phyloP scores from a whole-genome alignment of 1,140 invertebrate species.

The Drosophila elegans region DNA sequence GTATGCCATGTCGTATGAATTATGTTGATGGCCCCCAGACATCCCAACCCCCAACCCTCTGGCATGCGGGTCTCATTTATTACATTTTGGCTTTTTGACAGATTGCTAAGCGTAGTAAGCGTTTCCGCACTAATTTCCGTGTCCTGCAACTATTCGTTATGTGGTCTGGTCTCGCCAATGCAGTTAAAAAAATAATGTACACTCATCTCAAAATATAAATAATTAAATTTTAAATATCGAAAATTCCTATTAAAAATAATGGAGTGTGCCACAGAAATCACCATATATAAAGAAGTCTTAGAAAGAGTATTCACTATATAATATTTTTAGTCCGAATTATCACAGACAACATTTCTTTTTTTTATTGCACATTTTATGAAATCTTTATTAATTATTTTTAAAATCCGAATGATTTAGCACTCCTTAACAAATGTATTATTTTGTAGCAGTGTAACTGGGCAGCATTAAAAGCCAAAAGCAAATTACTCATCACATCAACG shows the following conservation, averaged over 20 bases:
- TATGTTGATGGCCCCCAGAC: slow-evolving; percentile 60
- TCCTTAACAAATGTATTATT: background rate
- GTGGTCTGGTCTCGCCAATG: background rate
- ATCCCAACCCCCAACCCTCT: background rate
- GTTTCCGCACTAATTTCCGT: slow-evolving; percentile 82
- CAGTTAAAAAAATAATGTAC: slow-evolving; percentile 6
- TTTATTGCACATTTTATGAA: too few species aligned
- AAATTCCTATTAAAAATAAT: background rate
- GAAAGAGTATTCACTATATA: too few species aligned
- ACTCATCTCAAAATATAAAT: too few species aligned
- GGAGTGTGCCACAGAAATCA: too few species aligned
- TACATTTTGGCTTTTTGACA: slow-evolving; percentile 83
- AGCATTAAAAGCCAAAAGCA: slow-evolving; percentile 79
- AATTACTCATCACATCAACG: slow-evolving; percentile 81
- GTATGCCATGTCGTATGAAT: slow-evolving; percentile 73
- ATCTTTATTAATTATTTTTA: too few species aligned
- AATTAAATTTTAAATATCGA: too few species aligned
- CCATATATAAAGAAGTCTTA: too few species aligned
- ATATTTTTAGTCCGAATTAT: too few species aligned
- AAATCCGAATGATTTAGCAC: too few species aligned
- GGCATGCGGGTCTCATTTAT: slow-evolving; percentile 61
- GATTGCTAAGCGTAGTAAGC: slow-evolving; percentile 79
- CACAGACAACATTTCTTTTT: too few species aligned
- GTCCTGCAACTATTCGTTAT: slow-evolving; percentile 68
- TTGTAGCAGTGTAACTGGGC: slow-evolving; percentile 1